Evolutionary conservation across 1,140 invertebrate species (phyloP).

Genomic region (Drosophila biarmipes): DNA sequence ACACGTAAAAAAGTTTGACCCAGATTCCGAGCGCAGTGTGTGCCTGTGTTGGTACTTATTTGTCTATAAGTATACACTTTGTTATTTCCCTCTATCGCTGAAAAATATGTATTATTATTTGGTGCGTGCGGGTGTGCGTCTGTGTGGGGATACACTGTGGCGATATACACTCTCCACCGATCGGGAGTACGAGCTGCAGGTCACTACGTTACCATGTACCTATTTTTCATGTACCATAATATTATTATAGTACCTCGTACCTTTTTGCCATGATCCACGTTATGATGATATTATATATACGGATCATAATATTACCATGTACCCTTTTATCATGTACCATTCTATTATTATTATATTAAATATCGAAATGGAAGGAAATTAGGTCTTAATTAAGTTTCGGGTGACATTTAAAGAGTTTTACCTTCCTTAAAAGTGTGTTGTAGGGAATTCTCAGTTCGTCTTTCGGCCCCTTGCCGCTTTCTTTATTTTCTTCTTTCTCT

Average conservation of each 20-base stretch:
- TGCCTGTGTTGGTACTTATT: slow-evolving; percentile 47
- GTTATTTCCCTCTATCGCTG: slow-evolving; percentile 53
- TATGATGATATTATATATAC: no score
- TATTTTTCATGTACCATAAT: no score
- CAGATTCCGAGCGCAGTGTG: slow-evolving; percentile 60
- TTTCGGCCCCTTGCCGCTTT: not conserved
- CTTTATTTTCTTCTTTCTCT: slow-evolving; percentile 3
- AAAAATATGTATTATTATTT: slow-evolving; percentile 51
- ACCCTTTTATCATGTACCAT: no score
- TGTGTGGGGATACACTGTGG: not conserved
- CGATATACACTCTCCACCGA: not conserved
- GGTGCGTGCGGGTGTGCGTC: not conserved
- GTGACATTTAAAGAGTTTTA: no score
- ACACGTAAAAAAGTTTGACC: slow-evolving; percentile 78
- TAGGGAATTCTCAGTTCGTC: not conserved
- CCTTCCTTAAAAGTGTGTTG: no score
- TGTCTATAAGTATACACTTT: slow-evolving; percentile 57
- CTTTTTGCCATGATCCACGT: no score
- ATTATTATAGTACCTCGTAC: no score
- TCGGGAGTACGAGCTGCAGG: slow-evolving; percentile 6
- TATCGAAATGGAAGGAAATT: no score
- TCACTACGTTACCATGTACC: not conserved
- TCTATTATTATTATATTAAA: no score
- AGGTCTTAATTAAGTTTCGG: no score
- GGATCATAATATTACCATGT: no score